Percentiles rank a stretch among this genome's conserved stretches.
Evolutionary conservation across 2,888 invertebrate species (phyloP).

Genomic region (Heliconius sara): DNA sequence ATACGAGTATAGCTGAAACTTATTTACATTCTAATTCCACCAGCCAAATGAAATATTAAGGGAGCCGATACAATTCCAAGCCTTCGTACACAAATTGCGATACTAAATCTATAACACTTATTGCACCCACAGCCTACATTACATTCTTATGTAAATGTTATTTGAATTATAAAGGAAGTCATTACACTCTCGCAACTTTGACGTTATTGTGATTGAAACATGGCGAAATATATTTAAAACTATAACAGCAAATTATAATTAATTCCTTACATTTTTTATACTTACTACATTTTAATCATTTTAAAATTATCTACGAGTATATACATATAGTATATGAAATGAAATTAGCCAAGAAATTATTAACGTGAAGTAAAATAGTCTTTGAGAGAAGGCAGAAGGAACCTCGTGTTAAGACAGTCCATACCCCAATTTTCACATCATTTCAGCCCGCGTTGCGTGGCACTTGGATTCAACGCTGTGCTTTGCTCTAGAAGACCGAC

Average conservation of each 20-base stretch:
- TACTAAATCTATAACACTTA: conserved; percentile 12
- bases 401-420: background rate
- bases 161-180: conserved; percentile 40
- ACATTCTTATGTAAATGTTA: conserved; percentile 30
- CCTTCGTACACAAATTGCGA: conserved; percentile 4
- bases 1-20: background rate
- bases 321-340: too few species aligned
- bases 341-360: background rate
- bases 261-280: background rate
- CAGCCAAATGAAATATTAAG: conserved; percentile 5
- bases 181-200: conserved; percentile 36
- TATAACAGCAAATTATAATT: conserved; percentile 13
- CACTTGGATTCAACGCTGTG: background rate
- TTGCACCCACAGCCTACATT: conserved; percentile 8
- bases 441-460: too few species aligned
- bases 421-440: too few species aligned
- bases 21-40: conserved; percentile 10
- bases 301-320: too few species aligned
- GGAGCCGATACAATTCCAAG: background rate
- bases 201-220: conserved; percentile 34
- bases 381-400: background rate
- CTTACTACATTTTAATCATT: too few species aligned
- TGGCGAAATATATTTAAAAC: conserved; percentile 36
- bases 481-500: background rate
- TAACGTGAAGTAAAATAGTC: background rate